Conservation (phyloP, 1,140 invertebrate genomes). For the Helicoverpa zea region DNA sequence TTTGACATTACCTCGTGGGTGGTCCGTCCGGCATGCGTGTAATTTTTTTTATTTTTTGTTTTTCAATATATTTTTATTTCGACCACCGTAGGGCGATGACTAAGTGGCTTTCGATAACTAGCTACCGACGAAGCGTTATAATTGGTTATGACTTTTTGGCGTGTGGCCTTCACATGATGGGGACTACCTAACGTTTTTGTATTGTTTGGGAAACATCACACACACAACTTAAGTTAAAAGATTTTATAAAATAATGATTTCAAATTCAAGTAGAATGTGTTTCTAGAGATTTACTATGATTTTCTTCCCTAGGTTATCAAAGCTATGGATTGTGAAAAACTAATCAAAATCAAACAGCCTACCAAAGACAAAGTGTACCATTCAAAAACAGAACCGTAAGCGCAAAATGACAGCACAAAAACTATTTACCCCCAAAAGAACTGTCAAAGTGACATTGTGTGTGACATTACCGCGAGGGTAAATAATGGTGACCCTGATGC, state of each 20-base stretch:
- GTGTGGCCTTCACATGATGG: constrained; percentile 32
- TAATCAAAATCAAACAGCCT: constrained; percentile 53
- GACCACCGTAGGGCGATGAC: constrained; percentile 75
- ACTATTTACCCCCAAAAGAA: constrained; percentile 71
- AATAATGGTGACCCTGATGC: constrained; percentile 85
- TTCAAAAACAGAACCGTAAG: constrained; percentile 65
- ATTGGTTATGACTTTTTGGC: constrained; percentile 69
- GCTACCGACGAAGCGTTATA: constrained; percentile 77
- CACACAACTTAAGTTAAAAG: neutral
- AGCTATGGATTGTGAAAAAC: constrained; percentile 62
- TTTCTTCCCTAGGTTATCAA: constrained; percentile 55
- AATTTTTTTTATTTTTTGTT: constrained; percentile 60
- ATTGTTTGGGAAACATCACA: neutral
- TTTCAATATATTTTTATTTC: constrained; percentile 76
- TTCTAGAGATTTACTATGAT: neutral
- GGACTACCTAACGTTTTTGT: constrained; percentile 7
- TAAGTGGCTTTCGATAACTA: constrained; percentile 81
- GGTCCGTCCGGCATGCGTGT: constrained; percentile 71
- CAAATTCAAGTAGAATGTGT: neutral
- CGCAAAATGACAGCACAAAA: constrained; percentile 74
- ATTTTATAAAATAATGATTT: neutral
- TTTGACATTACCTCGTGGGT: constrained; percentile 81
- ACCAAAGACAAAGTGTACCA: constrained; percentile 53
- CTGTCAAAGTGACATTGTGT: constrained; percentile 81
- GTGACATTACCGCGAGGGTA: constrained; percentile 60